Base-by-base conservation (phyloP, 2,797 vertebrate species). In the Miichthys miiuy region DNA sequence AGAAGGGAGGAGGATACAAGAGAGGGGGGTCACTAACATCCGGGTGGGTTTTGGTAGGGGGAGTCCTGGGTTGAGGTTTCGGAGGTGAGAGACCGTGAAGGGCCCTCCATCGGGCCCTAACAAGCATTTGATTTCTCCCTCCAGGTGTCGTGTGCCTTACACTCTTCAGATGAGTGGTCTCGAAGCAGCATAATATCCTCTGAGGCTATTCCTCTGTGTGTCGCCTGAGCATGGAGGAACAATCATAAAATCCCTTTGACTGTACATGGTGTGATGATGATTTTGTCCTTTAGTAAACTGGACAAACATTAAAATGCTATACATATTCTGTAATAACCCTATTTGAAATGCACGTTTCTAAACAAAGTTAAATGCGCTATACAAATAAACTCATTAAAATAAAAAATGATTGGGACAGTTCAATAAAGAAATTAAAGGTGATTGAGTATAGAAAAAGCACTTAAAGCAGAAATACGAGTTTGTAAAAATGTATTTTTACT, bases 1-100 rank as follows among this genome's bases (percentile, higher is more conserved):
- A 72, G 47, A 70, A 51, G 54, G 75, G 74, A 77, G 87, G 51
- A 62, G 70, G 57, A 55, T 38, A 48, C n/a, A 63, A 44, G 47
- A 18, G 34, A 34, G 65, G 66, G 65, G 64, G 70, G 75, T 74
- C 84, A 80, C 56, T 66, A 73, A 66, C 82, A 88, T 88, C 81
- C 68, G 82, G 82, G 48, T 80, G 63, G 77, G 34, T 38, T 38
- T 38, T 38, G 76, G 62, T 60, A 77, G 68, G 47, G 48, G 64
- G 47, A n/a, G 8, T 80, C 83, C 73, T 58, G 64, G 56, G 69
- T 76, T 80, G 80, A 79, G 84, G 88, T 84, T 89, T 84, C 60
- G 68, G 91, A 95, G 93, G 95, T 93, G 94, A 95, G 95, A 96
- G 94, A 95, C 94, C 89, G 94, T 94, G 94, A 95, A 95, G 91